Evolutionary conservation across 2,113 vertebrate genomes (phyloP).

Genomic region (Ramphastos sulfuratus): DNA sequence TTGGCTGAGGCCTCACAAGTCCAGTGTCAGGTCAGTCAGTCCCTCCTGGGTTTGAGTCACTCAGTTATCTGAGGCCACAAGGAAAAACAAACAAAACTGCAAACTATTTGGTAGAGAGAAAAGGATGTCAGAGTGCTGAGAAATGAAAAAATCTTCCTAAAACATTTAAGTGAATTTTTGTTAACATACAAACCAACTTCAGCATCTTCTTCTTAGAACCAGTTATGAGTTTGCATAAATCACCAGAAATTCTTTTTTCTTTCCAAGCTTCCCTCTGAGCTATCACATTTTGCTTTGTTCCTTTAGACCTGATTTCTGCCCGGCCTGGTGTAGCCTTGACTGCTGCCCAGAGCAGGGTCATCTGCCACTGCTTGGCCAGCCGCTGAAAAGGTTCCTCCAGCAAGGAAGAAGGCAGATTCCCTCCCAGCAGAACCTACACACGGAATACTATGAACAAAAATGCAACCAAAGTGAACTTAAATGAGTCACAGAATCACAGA

Average conservation of each 20-base stretch:
- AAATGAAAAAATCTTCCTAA: background rate
- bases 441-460: background rate
- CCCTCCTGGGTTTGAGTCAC: background rate
- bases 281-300: background rate
- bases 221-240: background rate
- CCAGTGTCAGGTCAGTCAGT: background rate
- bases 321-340: background rate
- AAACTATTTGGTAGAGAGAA: background rate
- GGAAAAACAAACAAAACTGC: background rate
- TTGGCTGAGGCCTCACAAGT: background rate
- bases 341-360: background rate
- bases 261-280: background rate
- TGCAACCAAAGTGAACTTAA: background rate
- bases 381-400: background rate
- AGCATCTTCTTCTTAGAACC: background rate
- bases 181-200: background rate
- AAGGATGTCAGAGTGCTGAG: background rate
- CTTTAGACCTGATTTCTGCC: background rate
- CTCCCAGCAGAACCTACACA: background rate
- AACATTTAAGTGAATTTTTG: background rate
- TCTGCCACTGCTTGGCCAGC: background rate
- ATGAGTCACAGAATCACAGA: background rate
- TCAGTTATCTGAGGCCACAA: background rate
- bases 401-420: background rate
- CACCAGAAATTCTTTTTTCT: background rate